phyloP scores from a whole-genome alignment of 1,140 invertebrate genomes.

The Nephila pilipes region DNA sequence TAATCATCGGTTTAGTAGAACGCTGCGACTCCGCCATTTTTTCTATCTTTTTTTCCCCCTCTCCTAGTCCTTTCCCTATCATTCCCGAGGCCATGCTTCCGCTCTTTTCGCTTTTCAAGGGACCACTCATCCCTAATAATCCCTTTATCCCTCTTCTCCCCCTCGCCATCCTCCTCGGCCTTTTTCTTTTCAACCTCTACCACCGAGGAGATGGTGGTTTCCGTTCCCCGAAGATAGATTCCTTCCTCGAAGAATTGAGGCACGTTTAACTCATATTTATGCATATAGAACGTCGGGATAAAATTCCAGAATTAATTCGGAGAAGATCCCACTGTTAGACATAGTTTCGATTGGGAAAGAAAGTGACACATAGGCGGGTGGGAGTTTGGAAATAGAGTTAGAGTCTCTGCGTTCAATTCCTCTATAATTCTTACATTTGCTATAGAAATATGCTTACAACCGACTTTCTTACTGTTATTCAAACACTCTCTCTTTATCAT shows the following conservation, averaged over 20 bases:
- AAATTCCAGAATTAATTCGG: not conserved
- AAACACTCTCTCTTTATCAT: too few relatives aligned
- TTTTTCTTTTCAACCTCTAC: not conserved
- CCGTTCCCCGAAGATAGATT: not conserved
- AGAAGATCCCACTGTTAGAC: not conserved
- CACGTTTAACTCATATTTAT: not conserved
- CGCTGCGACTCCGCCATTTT: not conserved
- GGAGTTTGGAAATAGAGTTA: too few relatives aligned
- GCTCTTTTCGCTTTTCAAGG: conserved; percentile 56
- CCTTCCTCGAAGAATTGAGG: not conserved
- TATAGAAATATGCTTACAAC: too few relatives aligned
- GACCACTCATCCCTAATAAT: conserved; percentile 54
- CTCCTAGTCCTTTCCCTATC: not conserved
- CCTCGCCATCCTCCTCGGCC: not conserved
- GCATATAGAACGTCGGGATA: not conserved
- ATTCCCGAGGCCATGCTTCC: conserved; percentile 40
- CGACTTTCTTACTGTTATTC: too few relatives aligned
- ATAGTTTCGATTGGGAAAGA: too few relatives aligned
- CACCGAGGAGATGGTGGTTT: not conserved
- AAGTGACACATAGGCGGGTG: too few relatives aligned
- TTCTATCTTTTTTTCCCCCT: not conserved
- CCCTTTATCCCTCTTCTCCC: conserved; percentile 39
- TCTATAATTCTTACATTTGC: too few relatives aligned
- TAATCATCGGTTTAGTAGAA: conserved; percentile 22
- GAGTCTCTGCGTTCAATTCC: too few relatives aligned